These are phyloP conservation scores for Prenolepis imparis DNA, from an alignment of 2,888 invertebrate genomes.

Conservation along the genomic window DNA sequence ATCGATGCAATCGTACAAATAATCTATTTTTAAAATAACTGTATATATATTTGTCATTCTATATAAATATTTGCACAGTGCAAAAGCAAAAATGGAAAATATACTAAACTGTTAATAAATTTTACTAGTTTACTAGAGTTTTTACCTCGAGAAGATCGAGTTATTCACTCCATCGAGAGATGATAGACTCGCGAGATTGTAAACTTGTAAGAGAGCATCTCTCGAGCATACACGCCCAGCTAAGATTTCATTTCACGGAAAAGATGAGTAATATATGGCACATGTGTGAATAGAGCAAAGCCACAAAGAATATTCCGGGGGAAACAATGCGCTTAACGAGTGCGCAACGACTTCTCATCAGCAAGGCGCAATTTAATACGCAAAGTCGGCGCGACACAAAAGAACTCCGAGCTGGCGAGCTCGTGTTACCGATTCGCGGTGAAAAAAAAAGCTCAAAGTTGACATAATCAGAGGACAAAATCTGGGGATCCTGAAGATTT, in stretches of 20 bases:
- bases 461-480: neutral
- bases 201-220: constrained; percentile 56
- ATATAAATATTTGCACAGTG: neutral
- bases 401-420: constrained; percentile 54
- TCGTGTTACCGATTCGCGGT: constrained; percentile 69
- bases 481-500: neutral
- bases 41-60: neutral
- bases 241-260: constrained; percentile 71
- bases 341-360: constrained; percentile 58
- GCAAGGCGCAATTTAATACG: constrained; percentile 58
- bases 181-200: constrained; percentile 2
- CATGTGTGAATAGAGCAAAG: constrained; percentile 73
- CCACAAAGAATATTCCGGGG: constrained; percentile 63
- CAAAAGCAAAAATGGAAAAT: neutral
- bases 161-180: constrained; percentile 7
- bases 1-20: neutral
- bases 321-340: constrained; percentile 70
- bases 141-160: neutral
- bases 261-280: constrained; percentile 60
- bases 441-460: constrained; percentile 7
- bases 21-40: neutral
- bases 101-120: neutral
- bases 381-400: constrained; percentile 52
- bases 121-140: neutral
- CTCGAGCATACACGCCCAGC: constrained; percentile 59